Evolutionary conservation across 2,113 vertebrate species (phyloP).

Genomic region (Hydropotes inermis): DNA sequence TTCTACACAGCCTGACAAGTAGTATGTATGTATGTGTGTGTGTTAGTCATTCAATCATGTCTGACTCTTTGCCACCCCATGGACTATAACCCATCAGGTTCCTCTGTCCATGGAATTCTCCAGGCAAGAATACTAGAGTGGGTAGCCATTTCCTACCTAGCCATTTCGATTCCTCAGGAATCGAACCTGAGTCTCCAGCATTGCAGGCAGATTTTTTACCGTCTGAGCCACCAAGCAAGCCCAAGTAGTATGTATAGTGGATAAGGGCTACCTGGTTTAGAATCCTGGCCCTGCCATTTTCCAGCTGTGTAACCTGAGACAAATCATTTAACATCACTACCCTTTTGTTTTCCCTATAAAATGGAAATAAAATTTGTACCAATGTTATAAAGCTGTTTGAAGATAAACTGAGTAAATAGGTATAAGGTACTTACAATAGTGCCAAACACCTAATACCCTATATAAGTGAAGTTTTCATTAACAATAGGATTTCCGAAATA

Average conservation of each 20-base stretch:
- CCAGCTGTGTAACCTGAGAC: background rate
- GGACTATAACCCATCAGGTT: background rate
- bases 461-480: background rate
- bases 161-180: too few species aligned
- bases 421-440: background rate
- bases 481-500: background rate
- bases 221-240: background rate
- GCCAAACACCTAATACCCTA: background rate
- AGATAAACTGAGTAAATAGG: background rate
- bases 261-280: background rate
- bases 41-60: background rate
- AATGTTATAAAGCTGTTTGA: background rate
- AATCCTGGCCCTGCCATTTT: conserved; percentile 5
- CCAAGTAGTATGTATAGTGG: background rate
- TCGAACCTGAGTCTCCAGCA: background rate
- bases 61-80: background rate
- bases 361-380: background rate
- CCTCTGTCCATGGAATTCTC: background rate
- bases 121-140: background rate
- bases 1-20: background rate
- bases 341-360: background rate
- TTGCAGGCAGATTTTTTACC: background rate
- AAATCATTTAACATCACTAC: background rate
- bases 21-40: background rate
- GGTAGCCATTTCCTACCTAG: background rate